phyloP scores from a whole-genome alignment of 2,888 invertebrate genomes.

The Machimus atricapillus region DNA sequence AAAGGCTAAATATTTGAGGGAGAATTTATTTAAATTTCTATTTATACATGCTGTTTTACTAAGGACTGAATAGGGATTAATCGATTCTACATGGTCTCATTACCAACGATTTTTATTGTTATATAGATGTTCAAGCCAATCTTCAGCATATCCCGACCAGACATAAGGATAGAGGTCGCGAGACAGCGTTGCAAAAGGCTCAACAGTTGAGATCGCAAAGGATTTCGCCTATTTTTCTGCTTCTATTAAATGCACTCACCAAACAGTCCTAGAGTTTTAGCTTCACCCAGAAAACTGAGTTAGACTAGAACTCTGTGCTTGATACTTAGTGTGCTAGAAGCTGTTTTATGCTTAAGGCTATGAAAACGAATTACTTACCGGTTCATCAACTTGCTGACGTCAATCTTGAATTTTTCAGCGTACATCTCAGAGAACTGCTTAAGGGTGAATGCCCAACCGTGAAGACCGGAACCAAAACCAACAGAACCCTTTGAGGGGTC shows the following conservation, averaged over 20 bases:
- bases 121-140: conserved; percentile 53
- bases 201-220: conserved; percentile 47
- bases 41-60: no score
- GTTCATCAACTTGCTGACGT: conserved; percentile 97
- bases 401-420: conserved; percentile 97
- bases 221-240: conserved; percentile 63
- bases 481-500: conserved; percentile 99
- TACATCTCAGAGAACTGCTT: conserved; percentile 99
- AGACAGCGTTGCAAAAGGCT: conserved; percentile 71
- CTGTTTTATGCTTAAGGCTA: conserved; percentile 37
- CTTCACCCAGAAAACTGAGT: neutral
- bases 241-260: conserved; percentile 73
- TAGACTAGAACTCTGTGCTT: conserved; percentile 52
- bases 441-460: conserved; percentile 99
- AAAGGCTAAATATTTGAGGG: conserved; percentile 66
- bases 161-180: conserved; percentile 86
- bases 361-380: conserved; percentile 59
- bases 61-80: no score
- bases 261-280: conserved; percentile 53
- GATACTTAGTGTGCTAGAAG: conserved; percentile 62
- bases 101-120: no score
- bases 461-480: conserved; percentile 99
- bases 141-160: conserved; percentile 69
- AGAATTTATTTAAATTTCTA: neutral
- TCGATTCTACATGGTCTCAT: no score